Evolutionary conservation across 2,797 vertebrate genomes (phyloP).

Genomic region (Sebastes iracundus): DNA sequence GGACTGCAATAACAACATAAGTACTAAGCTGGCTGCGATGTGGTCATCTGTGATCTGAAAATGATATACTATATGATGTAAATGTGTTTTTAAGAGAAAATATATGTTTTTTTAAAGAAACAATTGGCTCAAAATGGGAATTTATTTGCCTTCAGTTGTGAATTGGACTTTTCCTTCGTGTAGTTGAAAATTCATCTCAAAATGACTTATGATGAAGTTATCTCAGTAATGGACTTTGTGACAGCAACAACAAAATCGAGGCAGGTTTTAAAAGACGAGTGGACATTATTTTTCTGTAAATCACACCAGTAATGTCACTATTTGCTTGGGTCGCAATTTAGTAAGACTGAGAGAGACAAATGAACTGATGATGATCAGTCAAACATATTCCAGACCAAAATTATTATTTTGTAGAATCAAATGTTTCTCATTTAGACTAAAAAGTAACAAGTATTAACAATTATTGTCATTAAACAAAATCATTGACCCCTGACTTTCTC

Average conservation of each 20-base stretch:
- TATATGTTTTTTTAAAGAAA: neutral
- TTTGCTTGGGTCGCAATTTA: neutral
- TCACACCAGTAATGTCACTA: neutral
- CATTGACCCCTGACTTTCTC: neutral
- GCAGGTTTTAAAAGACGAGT: neutral
- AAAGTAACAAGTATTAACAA: neutral
- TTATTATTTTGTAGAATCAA: neutral
- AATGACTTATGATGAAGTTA: neutral
- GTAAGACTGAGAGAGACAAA: neutral
- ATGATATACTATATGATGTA: neutral
- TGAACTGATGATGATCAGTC: neutral
- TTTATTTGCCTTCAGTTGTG: neutral
- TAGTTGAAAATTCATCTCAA: neutral
- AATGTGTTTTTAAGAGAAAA: constrained; percentile 4
- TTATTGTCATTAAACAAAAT: neutral
- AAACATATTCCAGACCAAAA: neutral
- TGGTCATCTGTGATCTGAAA: neutral
- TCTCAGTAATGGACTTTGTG: neutral
- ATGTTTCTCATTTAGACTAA: neutral
- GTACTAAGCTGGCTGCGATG: neutral
- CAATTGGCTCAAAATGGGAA: neutral
- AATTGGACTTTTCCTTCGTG: neutral
- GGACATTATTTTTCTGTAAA: neutral
- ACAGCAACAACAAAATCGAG: neutral
- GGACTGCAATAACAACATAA: neutral